Evolutionary conservation across 2,797 vertebrate species (phyloP), one percentile per base, ranked within the genome.

Genomic region (Gymnopithys bicolor): DNA sequence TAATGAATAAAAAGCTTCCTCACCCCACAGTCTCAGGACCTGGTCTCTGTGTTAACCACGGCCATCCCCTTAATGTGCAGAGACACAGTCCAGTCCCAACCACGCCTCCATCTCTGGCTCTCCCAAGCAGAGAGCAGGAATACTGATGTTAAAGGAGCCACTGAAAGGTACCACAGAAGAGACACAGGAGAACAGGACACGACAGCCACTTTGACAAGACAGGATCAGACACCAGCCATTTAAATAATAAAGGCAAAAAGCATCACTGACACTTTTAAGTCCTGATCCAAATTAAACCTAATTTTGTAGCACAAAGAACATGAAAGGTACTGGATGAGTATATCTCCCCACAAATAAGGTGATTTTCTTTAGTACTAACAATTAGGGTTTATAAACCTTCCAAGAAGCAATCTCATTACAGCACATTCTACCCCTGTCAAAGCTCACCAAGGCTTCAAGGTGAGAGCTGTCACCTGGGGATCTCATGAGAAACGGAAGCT

Each of bases 1-100:
- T 11, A 60, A 45, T 7, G 3, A 62, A 69, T 28, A 68, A 84
- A 84, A 64, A 79, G 28, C 45, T 63, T 84, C 43, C 56, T 13
- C 32, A 32, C 14, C 16, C 46, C 30, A 39, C 2, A 6, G 27
- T 11, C 28, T 60, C 51, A 48, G 49, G 19, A 64, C 32, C n/a
- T 35, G 16, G 25, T 46, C 45, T 63, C 83, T 32, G n/a, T 21
- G 10, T n/a, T 51, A 80, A 35, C 10, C 35, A 70, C 32, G 25
- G 37, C 16, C 0, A 0, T 28, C 23, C 14, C 33, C 9, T 32
- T 19, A 37, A 37, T 0, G 1, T 2, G 5, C n/a, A 75, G 45
- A 45, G 9, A 23, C 76, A 89, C 4, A 16, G 7, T 7, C 75
- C 35, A 32, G 35, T 22, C n/a, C n/a, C 68, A 51, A n/a, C 39